phyloP scores from a whole-genome alignment of 2,113 vertebrate species.

The Herpetotheres cachinnans region DNA sequence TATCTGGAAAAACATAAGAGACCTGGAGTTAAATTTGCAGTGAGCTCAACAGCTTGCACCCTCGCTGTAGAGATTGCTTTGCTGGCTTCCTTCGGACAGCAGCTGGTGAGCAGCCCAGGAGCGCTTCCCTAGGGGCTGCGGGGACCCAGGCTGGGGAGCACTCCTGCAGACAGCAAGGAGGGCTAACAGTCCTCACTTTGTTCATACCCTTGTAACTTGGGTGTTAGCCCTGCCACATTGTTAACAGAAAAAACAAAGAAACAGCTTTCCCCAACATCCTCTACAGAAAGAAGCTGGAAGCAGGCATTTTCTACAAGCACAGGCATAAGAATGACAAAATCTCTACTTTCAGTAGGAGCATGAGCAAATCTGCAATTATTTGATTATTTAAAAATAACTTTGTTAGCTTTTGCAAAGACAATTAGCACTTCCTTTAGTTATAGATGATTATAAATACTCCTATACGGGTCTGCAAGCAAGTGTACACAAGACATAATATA shows the following conservation, averaged over 20 bases:
- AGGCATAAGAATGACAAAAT: background rate
- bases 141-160: fast-evolving
- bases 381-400: background rate
- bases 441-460: background rate
- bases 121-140: fast-evolving
- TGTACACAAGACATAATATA: background rate
- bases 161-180: background rate
- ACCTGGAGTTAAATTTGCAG: background rate
- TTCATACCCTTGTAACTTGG: background rate
- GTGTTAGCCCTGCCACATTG: background rate
- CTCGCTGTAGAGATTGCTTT: background rate
- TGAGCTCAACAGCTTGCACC: fast-evolving
- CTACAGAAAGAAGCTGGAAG: background rate
- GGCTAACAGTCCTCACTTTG: background rate
- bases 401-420: background rate
- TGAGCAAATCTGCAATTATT: background rate
- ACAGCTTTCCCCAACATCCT: background rate
- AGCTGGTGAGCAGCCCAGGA: background rate
- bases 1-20: background rate
- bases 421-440: background rate
- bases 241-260: background rate
- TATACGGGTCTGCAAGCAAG: background rate
- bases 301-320: background rate
- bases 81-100: background rate
- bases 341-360: background rate